phyloP scores from a whole-genome alignment of 92 coral and sea anemone genomes.

The Epizoanthus scotinus region DNA sequence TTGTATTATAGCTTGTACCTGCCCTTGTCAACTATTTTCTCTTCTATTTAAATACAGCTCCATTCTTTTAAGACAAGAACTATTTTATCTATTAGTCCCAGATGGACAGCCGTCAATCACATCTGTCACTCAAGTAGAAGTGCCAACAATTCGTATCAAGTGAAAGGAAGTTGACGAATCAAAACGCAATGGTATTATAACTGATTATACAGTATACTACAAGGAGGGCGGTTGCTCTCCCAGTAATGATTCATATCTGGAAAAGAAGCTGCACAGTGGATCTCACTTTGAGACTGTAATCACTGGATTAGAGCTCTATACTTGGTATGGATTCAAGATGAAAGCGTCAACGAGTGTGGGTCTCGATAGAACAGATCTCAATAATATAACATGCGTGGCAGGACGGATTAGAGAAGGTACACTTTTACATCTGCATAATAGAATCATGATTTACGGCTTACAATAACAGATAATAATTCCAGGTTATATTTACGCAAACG shows the following conservation, averaged over 20 bases:
- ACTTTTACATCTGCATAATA: no score
- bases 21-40: no score
- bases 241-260: neutral
- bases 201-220: slow-evolving; percentile 17
- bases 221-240: slow-evolving; percentile 5
- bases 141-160: neutral
- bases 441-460: no score
- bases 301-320: neutral
- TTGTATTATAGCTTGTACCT: no score
- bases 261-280: neutral
- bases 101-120: slow-evolving; percentile 10
- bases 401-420: neutral
- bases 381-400: neutral
- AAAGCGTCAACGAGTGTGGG: slow-evolving; percentile 18
- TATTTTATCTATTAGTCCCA: slow-evolving; percentile 4
- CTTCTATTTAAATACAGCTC: no score
- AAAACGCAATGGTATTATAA: slow-evolving; percentile 12
- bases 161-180: neutral
- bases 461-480: no score
- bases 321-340: neutral
- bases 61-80: no score
- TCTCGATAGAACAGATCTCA: slow-evolving; percentile 4
- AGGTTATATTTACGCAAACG: no score
- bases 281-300: neutral
- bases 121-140: neutral